Evolutionary conservation across 2,888 invertebrate species (phyloP).

Genomic region (Tricholauxania praeusta): DNA sequence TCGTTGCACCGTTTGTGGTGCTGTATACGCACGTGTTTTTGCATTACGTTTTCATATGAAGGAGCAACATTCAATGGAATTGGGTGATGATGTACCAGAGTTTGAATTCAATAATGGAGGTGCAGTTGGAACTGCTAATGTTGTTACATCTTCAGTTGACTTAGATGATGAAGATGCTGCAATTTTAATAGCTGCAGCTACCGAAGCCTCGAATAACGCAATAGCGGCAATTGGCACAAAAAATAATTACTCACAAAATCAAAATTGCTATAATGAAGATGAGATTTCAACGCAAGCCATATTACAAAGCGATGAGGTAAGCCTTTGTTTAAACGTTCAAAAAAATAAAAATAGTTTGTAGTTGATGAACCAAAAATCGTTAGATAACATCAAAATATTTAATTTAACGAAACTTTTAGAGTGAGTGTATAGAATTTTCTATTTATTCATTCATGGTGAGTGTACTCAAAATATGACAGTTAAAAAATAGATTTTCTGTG

Average conservation of each 20-base stretch:
- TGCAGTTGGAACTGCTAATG: slow-evolving; percentile 21
- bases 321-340: slow-evolving; percentile 11
- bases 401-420: too few relatives aligned
- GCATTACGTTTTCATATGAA: slow-evolving; percentile 81
- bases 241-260: not conserved
- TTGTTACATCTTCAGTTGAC: slow-evolving; percentile 34
- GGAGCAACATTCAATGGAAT: slow-evolving; percentile 70
- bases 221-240: slow-evolving; percentile 2
- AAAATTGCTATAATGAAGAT: slow-evolving; percentile 50
- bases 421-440: too few relatives aligned
- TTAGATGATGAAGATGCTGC: slow-evolving; percentile 45
- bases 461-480: too few relatives aligned
- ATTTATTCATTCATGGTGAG: too few relatives aligned
- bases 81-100: slow-evolving; percentile 36
- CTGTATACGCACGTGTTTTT: slow-evolving; percentile 81
- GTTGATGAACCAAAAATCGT: too few relatives aligned
- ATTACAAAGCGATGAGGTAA: slow-evolving; percentile 59
- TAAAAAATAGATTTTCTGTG: too few relatives aligned
- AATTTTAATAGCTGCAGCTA: slow-evolving; percentile 56
- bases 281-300: slow-evolving; percentile 56
- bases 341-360: not conserved
- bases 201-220: slow-evolving; percentile 44
- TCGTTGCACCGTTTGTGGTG: slow-evolving; percentile 79
- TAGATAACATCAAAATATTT: too few relatives aligned
- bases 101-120: not conserved